Conservation (phyloP, 2,797 vertebrate genomes). For the Sebastes minor region DNA sequence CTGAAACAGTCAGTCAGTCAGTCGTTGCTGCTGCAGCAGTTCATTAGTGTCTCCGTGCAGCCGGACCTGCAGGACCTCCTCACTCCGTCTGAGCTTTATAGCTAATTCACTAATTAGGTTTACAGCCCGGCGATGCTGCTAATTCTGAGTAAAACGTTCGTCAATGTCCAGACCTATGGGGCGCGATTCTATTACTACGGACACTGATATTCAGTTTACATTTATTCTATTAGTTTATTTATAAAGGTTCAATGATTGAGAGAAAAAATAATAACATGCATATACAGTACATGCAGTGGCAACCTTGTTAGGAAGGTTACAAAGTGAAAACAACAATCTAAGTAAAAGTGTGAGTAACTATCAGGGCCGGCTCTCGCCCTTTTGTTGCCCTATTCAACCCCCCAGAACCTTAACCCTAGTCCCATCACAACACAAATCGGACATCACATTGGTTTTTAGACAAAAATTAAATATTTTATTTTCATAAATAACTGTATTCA, state of each 20-base stretch:
- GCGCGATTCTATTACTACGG: neutral
- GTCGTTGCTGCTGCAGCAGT: conserved; percentile 14
- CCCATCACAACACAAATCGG: too few relatives aligned
- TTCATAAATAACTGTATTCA: too few relatives aligned
- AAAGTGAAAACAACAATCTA: neutral
- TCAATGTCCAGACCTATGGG: neutral
- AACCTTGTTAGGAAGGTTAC: neutral
- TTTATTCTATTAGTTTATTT: neutral
- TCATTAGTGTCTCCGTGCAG: conserved; percentile 27
- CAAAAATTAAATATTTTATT: too few relatives aligned
- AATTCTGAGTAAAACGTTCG: neutral
- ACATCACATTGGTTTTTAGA: too few relatives aligned
- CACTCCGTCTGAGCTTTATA: neutral
- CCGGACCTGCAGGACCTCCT: neutral
- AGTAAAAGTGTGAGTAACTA: neutral
- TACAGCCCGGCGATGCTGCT: neutral
- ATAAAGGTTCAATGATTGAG: neutral
- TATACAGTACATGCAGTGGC: neutral
- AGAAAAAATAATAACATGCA: neutral
- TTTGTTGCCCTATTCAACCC: too few relatives aligned
- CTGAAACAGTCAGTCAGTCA: conserved; percentile 6
- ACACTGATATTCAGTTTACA: neutral
- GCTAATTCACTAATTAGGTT: conserved; percentile 37
- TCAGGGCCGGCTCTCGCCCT: too few relatives aligned
- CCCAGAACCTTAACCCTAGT: too few relatives aligned